phyloP scores from a whole-genome alignment of 2,888 invertebrate species.

The Papilio protenor region DNA sequence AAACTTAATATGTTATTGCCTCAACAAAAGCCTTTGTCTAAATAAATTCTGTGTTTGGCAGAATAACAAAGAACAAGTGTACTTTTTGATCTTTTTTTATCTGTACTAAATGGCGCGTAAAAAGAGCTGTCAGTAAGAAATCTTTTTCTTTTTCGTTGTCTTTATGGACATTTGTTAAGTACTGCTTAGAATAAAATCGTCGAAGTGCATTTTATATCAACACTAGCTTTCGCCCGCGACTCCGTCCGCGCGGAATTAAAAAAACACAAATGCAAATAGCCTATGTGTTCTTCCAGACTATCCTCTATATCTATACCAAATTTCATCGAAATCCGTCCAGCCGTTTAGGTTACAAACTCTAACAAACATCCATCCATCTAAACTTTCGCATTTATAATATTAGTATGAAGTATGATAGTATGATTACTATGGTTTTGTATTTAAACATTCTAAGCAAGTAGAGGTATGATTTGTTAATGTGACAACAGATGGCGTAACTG shows the following conservation, averaged over 20 bases:
- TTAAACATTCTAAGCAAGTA: no score
- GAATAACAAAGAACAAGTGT: conserved; percentile 13
- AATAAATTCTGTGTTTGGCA: conserved; percentile 7
- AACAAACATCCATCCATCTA: no score
- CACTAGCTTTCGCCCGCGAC: no score
- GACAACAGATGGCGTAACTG: not conserved
- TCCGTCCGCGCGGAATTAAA: not conserved
- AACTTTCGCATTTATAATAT: no score
- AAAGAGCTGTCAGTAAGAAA: not conserved
- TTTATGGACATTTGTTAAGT: not conserved
- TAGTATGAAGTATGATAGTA: no score
- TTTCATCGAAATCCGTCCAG: no score
- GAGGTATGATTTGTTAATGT: no score
- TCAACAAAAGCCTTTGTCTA: conserved; percentile 1
- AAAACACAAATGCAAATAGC: no score
- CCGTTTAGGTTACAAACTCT: no score
- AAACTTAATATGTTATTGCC: not conserved
- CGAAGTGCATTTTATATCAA: not conserved
- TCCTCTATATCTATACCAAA: not conserved
- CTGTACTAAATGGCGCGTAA: conserved; percentile 19
- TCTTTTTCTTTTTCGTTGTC: conserved; percentile 9
- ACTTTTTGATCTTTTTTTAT: conserved; percentile 19
- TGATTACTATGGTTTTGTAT: no score
- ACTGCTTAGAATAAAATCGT: not conserved
- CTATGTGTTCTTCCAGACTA: no score